A percentile compares a stretch with the other conserved stretches of the same genome.
Evolutionary conservation across 2,888 invertebrate genomes (phyloP).

Genomic region (Cylindroiulus punctatus): DNA sequence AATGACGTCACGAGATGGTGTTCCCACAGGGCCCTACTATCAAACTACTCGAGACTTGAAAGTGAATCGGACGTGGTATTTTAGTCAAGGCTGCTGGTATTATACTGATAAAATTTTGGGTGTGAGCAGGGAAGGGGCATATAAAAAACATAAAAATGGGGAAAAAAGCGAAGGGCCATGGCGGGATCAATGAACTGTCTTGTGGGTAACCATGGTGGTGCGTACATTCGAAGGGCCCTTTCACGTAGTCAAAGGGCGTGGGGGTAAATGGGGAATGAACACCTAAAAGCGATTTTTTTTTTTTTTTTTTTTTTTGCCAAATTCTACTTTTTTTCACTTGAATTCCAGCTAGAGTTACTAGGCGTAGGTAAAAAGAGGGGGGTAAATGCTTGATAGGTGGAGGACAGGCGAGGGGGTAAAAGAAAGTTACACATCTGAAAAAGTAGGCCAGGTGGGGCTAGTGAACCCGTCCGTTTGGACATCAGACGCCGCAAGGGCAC

Average conservation of each 20-base stretch:
- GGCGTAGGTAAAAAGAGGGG: constrained; percentile 43
- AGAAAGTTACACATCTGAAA: constrained; percentile 35
- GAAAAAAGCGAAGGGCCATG: neutral
- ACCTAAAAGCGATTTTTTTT: no score
- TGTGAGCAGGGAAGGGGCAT: neutral
- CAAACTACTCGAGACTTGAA: neutral
- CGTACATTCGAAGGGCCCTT: constrained; percentile 35
- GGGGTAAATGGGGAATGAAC: constrained; percentile 10
- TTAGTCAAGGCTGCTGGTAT: constrained; percentile 21
- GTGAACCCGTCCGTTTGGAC: constrained; percentile 44
- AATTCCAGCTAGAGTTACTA: constrained; percentile 30
- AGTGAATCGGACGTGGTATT: neutral
- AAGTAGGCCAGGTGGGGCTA: constrained; percentile 39
- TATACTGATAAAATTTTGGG: constrained; percentile 23
- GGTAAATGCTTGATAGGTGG: constrained; percentile 35
- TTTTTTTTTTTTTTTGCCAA: constrained; percentile 1
- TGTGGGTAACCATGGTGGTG: constrained; percentile 37
- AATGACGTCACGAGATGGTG: neutral
- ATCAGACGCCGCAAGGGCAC: constrained; percentile 39
- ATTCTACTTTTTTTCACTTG: neutral
- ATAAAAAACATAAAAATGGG: neutral
- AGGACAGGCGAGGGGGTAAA: constrained; percentile 40
- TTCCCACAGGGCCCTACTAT: neutral
- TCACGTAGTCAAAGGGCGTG: constrained; percentile 47
- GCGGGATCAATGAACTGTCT: constrained; percentile 17